phyloP scores from a whole-genome alignment of 2,113 vertebrate species.

The Falcunculus frontatus region DNA sequence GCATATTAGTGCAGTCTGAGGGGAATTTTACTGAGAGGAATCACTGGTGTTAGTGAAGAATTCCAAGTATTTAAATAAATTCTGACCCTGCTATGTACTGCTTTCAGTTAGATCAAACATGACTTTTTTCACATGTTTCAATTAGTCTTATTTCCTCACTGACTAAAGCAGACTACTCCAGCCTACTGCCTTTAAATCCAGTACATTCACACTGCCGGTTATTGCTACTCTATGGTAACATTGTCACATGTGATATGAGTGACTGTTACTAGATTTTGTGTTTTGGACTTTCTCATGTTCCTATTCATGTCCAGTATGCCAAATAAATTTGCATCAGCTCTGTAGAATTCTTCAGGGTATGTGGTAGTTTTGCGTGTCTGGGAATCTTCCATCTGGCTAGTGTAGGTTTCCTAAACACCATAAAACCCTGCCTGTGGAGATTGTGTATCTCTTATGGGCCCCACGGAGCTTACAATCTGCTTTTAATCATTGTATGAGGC shows the following conservation, averaged over 20 bases:
- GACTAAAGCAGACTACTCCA: constrained; percentile 22
- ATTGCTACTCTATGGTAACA: neutral
- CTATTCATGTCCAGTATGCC: neutral
- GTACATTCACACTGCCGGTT: neutral
- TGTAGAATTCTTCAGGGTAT: constrained; percentile 21
- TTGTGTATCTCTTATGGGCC: constrained; percentile 17
- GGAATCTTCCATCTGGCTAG: constrained; percentile 31
- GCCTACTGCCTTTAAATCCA: neutral
- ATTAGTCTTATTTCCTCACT: constrained; percentile 37
- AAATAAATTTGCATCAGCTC: constrained; percentile 14
- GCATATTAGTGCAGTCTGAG: neutral
- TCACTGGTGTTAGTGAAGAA: neutral
- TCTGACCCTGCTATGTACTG: neutral
- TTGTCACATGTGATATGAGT: neutral
- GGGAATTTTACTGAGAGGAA: constrained; percentile 12
- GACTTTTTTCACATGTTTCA: constrained; percentile 25
- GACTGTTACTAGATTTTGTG: neutral
- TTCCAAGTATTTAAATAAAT: constrained; percentile 45
- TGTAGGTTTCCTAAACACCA: constrained; percentile 25
- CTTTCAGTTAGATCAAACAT: constrained; percentile 19
- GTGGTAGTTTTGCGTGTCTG: constrained; percentile 40
- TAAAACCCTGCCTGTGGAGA: constrained; percentile 41
- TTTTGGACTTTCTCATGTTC: constrained; percentile 12
- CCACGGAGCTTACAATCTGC: constrained; percentile 30
- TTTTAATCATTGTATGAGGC: constrained; percentile 41